Evolutionary conservation across 2,888 invertebrate species (phyloP).

Genomic region (Parascotia fuliginaria): DNA sequence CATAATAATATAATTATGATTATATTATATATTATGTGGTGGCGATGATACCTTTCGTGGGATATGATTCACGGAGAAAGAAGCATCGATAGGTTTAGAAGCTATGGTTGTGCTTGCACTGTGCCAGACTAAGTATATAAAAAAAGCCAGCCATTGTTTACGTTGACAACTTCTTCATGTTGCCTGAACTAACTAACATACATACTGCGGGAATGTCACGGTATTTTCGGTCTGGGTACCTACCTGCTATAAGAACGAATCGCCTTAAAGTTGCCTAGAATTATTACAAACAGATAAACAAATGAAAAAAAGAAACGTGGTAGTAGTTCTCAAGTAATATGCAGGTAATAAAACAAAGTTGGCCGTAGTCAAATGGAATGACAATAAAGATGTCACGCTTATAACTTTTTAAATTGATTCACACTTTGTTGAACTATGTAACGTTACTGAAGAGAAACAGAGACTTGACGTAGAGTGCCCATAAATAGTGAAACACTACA

Average conservation of each 20-base stretch:
- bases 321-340: neutral
- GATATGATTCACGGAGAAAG: constrained; percentile 30
- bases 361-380: neutral
- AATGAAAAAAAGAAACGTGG: constrained; percentile 1
- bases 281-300: constrained; percentile 8
- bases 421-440: neutral
- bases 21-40: constrained; percentile 37
- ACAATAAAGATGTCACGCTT: neutral
- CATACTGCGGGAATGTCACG: constrained; percentile 4
- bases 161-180: constrained; percentile 13
- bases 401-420: neutral
- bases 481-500: neutral
- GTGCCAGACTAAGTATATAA: constrained; percentile 38
- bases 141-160: too few species aligned
- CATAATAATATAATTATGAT: constrained; percentile 47
- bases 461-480: constrained; percentile 28
- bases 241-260: constrained; percentile 11
- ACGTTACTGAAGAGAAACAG: constrained; percentile 30
- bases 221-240: constrained; percentile 15
- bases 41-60: constrained; percentile 41
- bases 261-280: constrained; percentile 12
- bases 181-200: constrained; percentile 16
- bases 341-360: neutral
- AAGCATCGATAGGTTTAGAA: constrained; percentile 37
- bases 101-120: constrained; percentile 35